phyloP scores from a whole-genome alignment of 2,113 vertebrate genomes.

The Ardeotis arabs region DNA sequence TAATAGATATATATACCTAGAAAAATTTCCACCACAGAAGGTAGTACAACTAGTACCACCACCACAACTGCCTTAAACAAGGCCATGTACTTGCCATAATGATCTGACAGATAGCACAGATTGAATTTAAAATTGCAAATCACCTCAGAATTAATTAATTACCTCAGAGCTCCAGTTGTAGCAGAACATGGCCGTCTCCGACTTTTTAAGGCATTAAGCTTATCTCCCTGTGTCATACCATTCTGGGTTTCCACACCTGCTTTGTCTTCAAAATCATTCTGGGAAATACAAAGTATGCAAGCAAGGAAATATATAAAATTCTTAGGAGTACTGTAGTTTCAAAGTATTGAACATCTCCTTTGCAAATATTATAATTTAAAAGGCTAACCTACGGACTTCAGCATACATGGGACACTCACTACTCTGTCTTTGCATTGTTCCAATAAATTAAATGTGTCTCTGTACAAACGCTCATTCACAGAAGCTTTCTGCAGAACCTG shows the following conservation, averaged over 20 bases:
- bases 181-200: constrained; percentile 81
- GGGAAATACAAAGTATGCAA: constrained; percentile 1
- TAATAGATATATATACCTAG: background rate
- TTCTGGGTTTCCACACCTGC: constrained; percentile 67
- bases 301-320: background rate
- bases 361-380: background rate
- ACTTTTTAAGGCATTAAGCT: constrained; percentile 93
- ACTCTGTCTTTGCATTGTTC: too few relatives aligned
- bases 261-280: constrained; percentile 80
- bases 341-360: background rate
- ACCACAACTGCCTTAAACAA: background rate
- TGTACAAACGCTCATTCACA: background rate
- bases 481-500: background rate
- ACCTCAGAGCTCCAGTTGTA: constrained; percentile 85
- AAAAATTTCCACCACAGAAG: background rate
- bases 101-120: background rate
- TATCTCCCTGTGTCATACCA: constrained; percentile 91
- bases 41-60: background rate
- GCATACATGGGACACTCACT: background rate
- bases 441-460: background rate
- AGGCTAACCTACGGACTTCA: background rate
- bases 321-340: background rate
- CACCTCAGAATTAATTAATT: constrained; percentile 71
- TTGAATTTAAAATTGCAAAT: background rate
- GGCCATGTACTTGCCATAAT: background rate